phyloP scores from a whole-genome alignment of 2,888 invertebrate species.

The Elgonia sp. region DNA sequence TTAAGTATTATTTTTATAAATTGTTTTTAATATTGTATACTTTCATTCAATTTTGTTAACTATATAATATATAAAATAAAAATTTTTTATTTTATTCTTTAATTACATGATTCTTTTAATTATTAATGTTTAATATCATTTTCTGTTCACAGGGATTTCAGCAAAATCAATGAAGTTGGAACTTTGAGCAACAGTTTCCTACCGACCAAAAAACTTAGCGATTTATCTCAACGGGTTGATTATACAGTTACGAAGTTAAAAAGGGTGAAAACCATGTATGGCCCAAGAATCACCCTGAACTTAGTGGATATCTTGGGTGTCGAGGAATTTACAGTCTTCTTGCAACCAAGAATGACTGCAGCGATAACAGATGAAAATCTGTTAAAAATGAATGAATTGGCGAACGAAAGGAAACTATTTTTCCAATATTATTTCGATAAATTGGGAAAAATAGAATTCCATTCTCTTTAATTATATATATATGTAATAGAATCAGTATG shows the following conservation, averaged over 20 bases:
- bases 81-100: no score
- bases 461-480: not conserved
- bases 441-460: not conserved
- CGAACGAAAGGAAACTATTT: not conserved
- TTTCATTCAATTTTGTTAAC: no score
- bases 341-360: not conserved
- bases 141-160: no score
- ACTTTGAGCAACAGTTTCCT: not conserved
- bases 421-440: not conserved
- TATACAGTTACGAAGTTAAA: not conserved
- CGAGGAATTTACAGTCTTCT: not conserved
- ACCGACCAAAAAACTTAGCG: not conserved
- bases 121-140: no score
- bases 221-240: not conserved
- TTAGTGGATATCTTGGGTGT: not conserved
- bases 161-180: no score
- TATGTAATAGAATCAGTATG: no score
- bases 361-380: not conserved
- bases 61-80: no score
- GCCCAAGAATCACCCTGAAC: not conserved
- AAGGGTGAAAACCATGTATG: not conserved
- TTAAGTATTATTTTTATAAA: no score
- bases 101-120: no score
- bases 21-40: no score
- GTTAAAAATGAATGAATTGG: not conserved